Conservation (phyloP, 2,888 invertebrate species). For the Taenaris catops region DNA sequence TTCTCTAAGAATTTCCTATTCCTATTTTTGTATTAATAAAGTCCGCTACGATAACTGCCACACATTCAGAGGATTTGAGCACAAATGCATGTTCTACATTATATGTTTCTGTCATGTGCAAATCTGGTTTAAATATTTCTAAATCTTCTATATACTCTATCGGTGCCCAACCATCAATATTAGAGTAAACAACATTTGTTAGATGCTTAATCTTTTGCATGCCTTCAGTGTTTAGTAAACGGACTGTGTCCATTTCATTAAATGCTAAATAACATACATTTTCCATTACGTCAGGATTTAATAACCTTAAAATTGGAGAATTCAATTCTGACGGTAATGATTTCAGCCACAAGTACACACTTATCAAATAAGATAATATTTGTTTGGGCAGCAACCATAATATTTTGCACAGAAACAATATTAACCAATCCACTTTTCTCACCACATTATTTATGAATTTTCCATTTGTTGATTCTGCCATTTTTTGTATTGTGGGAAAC, state of each 20-base stretch:
- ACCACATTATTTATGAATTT: constrained; percentile 82
- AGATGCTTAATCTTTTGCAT: constrained; percentile 82
- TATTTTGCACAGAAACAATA: constrained; percentile 60
- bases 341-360: constrained; percentile 73
- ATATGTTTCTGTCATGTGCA: constrained; percentile 42
- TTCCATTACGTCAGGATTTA: constrained; percentile 79
- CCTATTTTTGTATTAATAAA: constrained; percentile 40
- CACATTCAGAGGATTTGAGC: constrained; percentile 78
- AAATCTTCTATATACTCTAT: constrained; percentile 84
- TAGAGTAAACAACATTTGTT: constrained; percentile 86
- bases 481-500: constrained; percentile 93
- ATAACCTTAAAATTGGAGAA: constrained; percentile 73
- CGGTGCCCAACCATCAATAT: constrained; percentile 92
- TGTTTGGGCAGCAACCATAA: constrained; percentile 70
- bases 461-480: constrained; percentile 89
- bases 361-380: constrained; percentile 70
- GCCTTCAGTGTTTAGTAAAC: constrained; percentile 81
- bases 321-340: constrained; percentile 71
- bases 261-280: constrained; percentile 85
- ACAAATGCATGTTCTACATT: constrained; percentile 89
- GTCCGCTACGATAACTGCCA: constrained; percentile 67
- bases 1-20: too few species aligned
- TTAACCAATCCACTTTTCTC: constrained; percentile 44
- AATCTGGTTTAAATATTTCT: constrained; percentile 42
- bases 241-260: constrained; percentile 90